Percentiles rank a stretch among this genome's conserved stretches.
Evolutionary conservation across 2,113 vertebrate species (phyloP).

Genomic region (Charadrius vociferus): DNA sequence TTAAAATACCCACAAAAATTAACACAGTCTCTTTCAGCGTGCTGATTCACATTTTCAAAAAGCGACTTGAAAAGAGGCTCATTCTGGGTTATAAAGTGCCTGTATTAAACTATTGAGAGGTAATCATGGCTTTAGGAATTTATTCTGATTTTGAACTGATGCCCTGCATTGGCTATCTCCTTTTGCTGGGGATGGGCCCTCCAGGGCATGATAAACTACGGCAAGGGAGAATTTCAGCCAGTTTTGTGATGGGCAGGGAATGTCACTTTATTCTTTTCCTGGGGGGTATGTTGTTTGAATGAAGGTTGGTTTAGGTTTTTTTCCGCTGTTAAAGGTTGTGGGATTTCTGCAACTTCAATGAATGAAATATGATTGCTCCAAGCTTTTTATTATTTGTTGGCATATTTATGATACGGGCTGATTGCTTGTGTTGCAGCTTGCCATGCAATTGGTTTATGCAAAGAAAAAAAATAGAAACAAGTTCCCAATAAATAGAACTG

Average conservation of each 20-base stretch:
- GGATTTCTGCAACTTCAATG: not conserved
- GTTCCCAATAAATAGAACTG: not conserved
- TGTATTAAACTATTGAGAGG: not conserved
- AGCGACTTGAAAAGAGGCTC: not conserved
- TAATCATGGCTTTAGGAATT: not conserved
- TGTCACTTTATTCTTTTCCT: not conserved
- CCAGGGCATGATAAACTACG: accelerated
- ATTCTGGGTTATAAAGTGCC: not conserved
- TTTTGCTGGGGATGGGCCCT: not conserved
- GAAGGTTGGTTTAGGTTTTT: not conserved
- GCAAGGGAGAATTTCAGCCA: not conserved
- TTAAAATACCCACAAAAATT: not conserved
- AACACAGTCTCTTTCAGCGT: not conserved
- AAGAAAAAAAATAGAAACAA: not conserved
- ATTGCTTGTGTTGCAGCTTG: not conserved
- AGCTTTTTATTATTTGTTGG: not conserved
- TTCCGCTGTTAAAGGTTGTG: not conserved
- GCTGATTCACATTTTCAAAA: not conserved
- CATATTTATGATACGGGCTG: not conserved
- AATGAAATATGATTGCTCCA: not conserved
- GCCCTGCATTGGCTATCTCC: not conserved
- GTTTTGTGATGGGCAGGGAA: not conserved
- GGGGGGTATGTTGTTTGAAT: not conserved
- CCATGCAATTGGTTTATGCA: not conserved
- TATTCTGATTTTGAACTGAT: not conserved